Percentiles rank a stretch among this genome's conserved stretches.
phyloP scores from a whole-genome alignment of 2,113 vertebrate species.

The Prochilodus magdalenae region DNA sequence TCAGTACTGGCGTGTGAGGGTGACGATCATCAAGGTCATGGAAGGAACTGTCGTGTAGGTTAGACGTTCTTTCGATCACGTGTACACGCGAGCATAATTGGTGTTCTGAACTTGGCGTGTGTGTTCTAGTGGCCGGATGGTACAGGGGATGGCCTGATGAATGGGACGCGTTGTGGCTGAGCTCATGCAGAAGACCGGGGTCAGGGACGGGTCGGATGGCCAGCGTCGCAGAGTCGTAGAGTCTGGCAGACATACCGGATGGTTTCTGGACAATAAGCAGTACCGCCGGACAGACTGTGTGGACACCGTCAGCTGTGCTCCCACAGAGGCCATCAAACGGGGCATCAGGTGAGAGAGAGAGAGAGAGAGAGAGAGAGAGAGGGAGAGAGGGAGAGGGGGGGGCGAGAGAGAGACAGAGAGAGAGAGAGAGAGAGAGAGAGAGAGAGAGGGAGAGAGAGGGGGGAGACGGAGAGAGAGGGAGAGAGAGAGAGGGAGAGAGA shows the following conservation, averaged over 20 bases:
- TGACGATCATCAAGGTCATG: no score
- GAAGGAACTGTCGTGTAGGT: no score
- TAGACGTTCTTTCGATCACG: no score
- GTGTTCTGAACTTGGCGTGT: no score
- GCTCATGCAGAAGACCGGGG: constrained; percentile 88
- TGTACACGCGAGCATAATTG: no score
- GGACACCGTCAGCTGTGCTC: constrained; percentile 87
- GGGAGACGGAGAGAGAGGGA: neutral
- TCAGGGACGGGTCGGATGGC: constrained; percentile 87
- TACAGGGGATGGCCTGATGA: no score
- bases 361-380: neutral
- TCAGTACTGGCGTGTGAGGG: no score
- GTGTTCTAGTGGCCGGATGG: no score
- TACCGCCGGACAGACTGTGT: constrained; percentile 90
- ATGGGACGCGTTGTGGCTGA: no score
- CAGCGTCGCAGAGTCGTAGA: no score
- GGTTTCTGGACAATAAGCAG: constrained; percentile 98
- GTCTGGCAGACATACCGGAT: constrained; percentile 93
- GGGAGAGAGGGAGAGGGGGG: neutral
- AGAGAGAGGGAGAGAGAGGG: no score
- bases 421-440: neutral
- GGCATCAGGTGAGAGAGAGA: constrained; percentile 87
- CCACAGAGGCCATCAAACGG: constrained; percentile 93
- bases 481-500: no score
- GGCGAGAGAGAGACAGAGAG: neutral